Base-by-base conservation (phyloP, 2,113 vertebrate genomes). In the Camelus dromedarius region DNA sequence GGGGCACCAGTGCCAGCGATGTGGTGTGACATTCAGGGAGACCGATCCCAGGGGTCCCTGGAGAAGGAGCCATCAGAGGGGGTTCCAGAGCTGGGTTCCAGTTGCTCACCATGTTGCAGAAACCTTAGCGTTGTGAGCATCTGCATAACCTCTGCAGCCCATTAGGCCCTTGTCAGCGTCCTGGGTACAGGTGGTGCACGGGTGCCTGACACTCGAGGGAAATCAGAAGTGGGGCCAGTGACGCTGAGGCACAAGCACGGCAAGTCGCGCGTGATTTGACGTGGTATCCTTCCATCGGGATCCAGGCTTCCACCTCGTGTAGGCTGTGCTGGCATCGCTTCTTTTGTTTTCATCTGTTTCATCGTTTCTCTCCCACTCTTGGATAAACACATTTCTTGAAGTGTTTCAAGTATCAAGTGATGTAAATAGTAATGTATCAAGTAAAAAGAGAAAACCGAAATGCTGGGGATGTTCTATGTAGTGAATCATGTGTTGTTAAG, bases 241-340 rank as follows among this genome's bases (percentile, higher is more conserved):
- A 35, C 1, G 0, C 0, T 3, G 19, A 85, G 30, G 8, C 62
- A 32, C 26, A 72, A 54, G 8, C 24, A 26, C 30, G 10, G 11
- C 7, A 54, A 81, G 48, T 28, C 16, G 1, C 32, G 15, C 28
- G 28, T 8, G 20, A 46, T 80, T 9, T 60, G 38, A 46, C 9
- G 3, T 3, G 0, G 35, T 58, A 15, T 11, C 24, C 64, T 38
- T 56, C 26, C 13, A 1, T 91, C 56, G 80, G 24, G 30, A 9
- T 20, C 14, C 38, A 26, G 73, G 56, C 20, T 66, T 67, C 26
- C 4, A 4, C 32, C 67, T 76, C 14, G 8, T 5, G 0, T 16
- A 94, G 81, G 9, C 0, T 8, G 0, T 73, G 48, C 9, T 35
- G 24, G 2, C 52, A 2, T 69, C 2, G 48, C 15, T 72, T 14